Evolutionary conservation across 1,140 invertebrate species (phyloP).

Genomic region (Holotrichia oblita): DNA sequence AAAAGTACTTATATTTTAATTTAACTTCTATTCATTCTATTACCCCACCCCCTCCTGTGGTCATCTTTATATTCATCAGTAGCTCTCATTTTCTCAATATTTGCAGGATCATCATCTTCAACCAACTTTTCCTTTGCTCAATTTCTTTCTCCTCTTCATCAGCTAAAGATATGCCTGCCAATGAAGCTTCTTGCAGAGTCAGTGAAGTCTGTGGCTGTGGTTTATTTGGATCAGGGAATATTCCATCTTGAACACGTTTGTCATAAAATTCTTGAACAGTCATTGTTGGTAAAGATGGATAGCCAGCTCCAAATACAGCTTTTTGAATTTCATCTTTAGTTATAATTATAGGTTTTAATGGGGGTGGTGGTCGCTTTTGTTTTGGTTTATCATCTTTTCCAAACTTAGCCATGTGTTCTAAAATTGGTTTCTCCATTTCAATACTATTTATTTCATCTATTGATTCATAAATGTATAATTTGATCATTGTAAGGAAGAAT

Average conservation of each 20-base stretch:
- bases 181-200: slow-evolving; percentile 58
- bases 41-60: slow-evolving; percentile 88
- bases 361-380: slow-evolving; percentile 59
- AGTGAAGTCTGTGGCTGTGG: slow-evolving; percentile 45
- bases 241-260: no score
- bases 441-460: slow-evolving; percentile 82
- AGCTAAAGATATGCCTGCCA: slow-evolving; percentile 58
- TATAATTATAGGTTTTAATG: slow-evolving; percentile 92
- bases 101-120: slow-evolving; percentile 77
- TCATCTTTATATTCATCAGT: slow-evolving; percentile 95
- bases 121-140: slow-evolving; percentile 67
- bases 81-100: slow-evolving; percentile 71
- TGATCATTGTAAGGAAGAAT: slow-evolving; percentile 83
- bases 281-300: slow-evolving; percentile 90
- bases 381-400: slow-evolving; percentile 59
- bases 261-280: slow-evolving; percentile 97
- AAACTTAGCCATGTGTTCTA: slow-evolving; percentile 75
- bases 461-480: slow-evolving; percentile 77
- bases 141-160: slow-evolving; percentile 65
- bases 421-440: slow-evolving; percentile 75
- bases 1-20: slow-evolving; percentile 40
- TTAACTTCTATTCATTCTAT: slow-evolving; percentile 86
- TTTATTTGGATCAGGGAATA: slow-evolving; percentile 60
- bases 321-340: slow-evolving; percentile 91
- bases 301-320: slow-evolving; percentile 92